Conservation (phyloP, 2,888 invertebrate species). For the Epinotia brunnichana region DNA sequence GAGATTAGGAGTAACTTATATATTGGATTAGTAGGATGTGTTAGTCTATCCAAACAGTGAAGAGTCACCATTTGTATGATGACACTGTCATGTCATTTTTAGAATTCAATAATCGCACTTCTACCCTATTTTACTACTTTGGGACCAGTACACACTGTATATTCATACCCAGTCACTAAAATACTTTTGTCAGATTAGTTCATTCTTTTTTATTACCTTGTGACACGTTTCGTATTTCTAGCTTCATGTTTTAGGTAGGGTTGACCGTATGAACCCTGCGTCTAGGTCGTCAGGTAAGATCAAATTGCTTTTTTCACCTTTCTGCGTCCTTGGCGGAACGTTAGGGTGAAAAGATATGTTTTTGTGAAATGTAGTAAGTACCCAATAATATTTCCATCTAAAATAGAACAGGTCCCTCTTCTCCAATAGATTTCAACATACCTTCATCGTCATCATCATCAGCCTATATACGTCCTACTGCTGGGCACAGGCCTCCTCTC, state of each 20-base stretch:
- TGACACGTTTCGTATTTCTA: conserved; percentile 5
- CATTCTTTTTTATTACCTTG: background rate
- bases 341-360: background rate
- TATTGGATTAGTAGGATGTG: background rate
- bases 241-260: conserved; percentile 16
- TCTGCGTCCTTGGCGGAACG: conserved; percentile 26
- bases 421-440: background rate
- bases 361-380: background rate
- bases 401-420: background rate
- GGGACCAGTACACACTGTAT: no score
- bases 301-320: conserved; percentile 40
- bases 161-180: background rate
- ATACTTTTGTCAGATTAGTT: background rate
- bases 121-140: background rate
- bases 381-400: no score
- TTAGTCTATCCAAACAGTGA: no score
- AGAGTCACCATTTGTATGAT: no score
- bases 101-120: background rate
- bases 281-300: conserved; percentile 21
- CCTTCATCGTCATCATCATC: no score
- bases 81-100: no score
- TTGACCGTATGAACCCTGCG: conserved; percentile 19
- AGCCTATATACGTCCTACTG: no score
- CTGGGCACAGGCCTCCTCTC: no score
- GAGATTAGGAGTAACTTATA: background rate